phyloP scores from a whole-genome alignment of 2,797 vertebrate species.

The Phataginus tricuspis region DNA sequence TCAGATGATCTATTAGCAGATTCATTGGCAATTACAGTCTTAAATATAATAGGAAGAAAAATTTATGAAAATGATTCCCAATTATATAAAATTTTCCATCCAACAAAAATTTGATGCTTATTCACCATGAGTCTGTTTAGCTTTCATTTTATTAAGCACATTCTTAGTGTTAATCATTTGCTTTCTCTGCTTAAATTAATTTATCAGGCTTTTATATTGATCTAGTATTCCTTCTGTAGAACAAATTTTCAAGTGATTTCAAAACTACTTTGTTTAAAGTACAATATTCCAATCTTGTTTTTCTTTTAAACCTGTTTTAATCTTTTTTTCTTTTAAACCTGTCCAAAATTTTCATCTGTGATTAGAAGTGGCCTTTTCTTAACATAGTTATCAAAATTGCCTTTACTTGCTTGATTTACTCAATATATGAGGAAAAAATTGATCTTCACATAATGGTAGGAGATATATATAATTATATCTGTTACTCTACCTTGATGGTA shows the following conservation, averaged over 20 bases:
- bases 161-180: constrained; percentile 31
- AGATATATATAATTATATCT: background rate
- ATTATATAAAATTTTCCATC: background rate
- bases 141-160: background rate
- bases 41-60: constrained; percentile 52
- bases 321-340: constrained; percentile 44
- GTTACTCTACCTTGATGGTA: constrained; percentile 4
- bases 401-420: constrained; percentile 7
- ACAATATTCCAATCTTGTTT: constrained; percentile 15
- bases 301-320: constrained; percentile 1
- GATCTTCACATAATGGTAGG: background rate
- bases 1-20: constrained; percentile 38
- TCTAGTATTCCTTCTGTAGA: background rate
- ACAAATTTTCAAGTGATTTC: constrained; percentile 1
- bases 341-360: background rate
- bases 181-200: constrained; percentile 47
- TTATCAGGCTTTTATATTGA: constrained; percentile 49
- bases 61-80: constrained; percentile 37
- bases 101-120: constrained; percentile 21
- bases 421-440: background rate
- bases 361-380: constrained; percentile 40
- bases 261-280: constrained; percentile 34
- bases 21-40: background rate
- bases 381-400: constrained; percentile 18
- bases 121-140: constrained; percentile 2